phyloP scores from a whole-genome alignment of 2,888 invertebrate species.

The Mesorhabditis spiculigera region DNA sequence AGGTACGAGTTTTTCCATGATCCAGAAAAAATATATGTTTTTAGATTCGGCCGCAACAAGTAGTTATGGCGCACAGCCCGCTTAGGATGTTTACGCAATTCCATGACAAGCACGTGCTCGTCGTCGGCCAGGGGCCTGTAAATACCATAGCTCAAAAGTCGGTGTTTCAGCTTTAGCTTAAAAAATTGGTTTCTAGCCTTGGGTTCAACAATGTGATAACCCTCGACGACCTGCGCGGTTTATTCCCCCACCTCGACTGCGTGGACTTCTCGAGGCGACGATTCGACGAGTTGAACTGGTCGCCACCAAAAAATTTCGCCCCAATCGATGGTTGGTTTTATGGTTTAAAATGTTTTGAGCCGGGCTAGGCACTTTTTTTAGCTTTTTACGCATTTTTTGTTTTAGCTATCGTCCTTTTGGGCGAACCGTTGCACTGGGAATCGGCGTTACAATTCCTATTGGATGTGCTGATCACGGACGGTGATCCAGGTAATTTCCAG shows the following conservation, averaged over 20 bases:
- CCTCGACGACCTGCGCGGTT: conserved; percentile 65
- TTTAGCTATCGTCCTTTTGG: conserved; percentile 67
- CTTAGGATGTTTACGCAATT: conserved; percentile 67
- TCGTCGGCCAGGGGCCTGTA: conserved; percentile 67
- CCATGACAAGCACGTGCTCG: conserved; percentile 68
- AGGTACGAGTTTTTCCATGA: conserved; percentile 60
- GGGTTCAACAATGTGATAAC: conserved; percentile 69
- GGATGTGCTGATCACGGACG: conserved; percentile 68
- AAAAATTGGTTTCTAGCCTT: conserved; percentile 53
- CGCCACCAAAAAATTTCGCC: not conserved
- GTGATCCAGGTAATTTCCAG: conserved; percentile 16
- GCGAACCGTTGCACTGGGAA: conserved; percentile 71
- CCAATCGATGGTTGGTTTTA: conserved; percentile 5
- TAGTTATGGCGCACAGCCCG: conserved; percentile 71
- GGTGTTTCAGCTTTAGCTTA: not conserved
- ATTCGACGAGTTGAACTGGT: not conserved
- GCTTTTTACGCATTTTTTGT: not conserved
- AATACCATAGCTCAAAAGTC: conserved; percentile 64
- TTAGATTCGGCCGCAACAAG: conserved; percentile 67
- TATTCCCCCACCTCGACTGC: conserved; percentile 69
- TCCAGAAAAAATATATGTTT: not conserved
- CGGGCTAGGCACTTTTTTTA: not conserved
- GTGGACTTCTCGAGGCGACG: conserved; percentile 62
- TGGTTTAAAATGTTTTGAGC: not conserved
- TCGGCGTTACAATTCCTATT: conserved; percentile 68